These are phyloP conservation scores for Mongoloraphidia duomilia DNA, from an alignment of 2,888 invertebrate genomes.

Conservation along the genomic window DNA sequence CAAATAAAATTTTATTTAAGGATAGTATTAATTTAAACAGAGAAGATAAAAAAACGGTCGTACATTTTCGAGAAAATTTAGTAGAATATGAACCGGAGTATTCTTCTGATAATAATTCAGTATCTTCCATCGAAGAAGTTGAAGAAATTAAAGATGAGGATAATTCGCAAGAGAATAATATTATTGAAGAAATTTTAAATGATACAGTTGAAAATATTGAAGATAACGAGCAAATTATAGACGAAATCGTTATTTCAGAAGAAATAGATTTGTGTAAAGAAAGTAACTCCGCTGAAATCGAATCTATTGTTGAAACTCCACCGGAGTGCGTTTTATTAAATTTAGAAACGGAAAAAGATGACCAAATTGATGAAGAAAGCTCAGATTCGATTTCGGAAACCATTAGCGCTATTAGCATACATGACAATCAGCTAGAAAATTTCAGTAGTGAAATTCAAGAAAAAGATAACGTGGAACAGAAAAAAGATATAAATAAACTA, in stretches of 20 bases:
- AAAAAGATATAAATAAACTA: too few species aligned
- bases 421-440: too few species aligned
- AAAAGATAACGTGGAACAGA: too few species aligned
- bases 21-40: background rate
- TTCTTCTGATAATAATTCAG: background rate
- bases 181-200: background rate
- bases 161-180: background rate
- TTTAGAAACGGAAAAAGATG: background rate
- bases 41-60: background rate
- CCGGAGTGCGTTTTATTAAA: background rate
- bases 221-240: background rate
- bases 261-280: background rate
- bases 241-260: background rate
- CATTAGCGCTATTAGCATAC: too few species aligned
- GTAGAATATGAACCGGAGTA: background rate
- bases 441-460: too few species aligned
- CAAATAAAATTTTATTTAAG: background rate
- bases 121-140: background rate
- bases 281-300: background rate
- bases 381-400: background rate
- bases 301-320: background rate
- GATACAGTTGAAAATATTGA: background rate
- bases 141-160: background rate
- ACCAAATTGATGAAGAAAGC: background rate
- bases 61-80: background rate